Evolutionary conservation across 2,888 invertebrate genomes (phyloP).

Genomic region (Charanyca ferruginea): DNA sequence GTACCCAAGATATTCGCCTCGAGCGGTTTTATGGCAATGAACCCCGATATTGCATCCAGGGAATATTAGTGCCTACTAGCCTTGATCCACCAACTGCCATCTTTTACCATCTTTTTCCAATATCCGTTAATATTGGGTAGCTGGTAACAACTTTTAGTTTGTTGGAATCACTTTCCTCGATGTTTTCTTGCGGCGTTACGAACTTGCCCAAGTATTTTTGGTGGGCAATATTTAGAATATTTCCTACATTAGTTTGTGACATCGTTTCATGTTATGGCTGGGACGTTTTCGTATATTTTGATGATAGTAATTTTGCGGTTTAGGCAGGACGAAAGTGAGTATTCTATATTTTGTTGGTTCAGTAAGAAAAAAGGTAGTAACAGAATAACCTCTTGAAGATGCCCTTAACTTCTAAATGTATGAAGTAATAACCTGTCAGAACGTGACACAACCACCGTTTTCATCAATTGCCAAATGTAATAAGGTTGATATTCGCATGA

Average conservation of each 20-base stretch:
- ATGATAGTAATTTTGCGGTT: conserved; percentile 51
- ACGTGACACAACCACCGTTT: no score
- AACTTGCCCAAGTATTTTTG: conserved; percentile 54
- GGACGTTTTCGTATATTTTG: conserved; percentile 55
- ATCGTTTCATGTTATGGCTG: conserved; percentile 58
- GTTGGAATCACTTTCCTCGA: conserved; percentile 74
- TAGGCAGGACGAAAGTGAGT: conserved; percentile 34
- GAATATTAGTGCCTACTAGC: conserved; percentile 84
- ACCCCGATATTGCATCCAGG: conserved; percentile 82
- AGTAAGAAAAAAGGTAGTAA: conserved; percentile 18
- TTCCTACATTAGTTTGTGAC: conserved; percentile 62
- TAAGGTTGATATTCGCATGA: neutral
- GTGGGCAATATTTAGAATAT: conserved; percentile 63
- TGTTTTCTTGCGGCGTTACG: conserved; percentile 65
- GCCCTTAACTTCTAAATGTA: neutral
- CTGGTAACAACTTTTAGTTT: conserved; percentile 77
- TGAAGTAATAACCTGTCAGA: no score
- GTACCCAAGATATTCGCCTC: conserved; percentile 80
- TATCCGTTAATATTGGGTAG: conserved; percentile 83
- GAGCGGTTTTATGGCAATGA: conserved; percentile 85
- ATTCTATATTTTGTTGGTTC: conserved; percentile 21
- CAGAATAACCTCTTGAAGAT: neutral
- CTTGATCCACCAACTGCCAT: conserved; percentile 83
- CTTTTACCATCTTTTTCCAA: conserved; percentile 85
- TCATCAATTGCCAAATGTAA: neutral